Evolutionary conservation across 2,113 vertebrate genomes (phyloP), one percentile per base, ranked within the genome.

Genomic region (Carassius gibelio): DNA sequence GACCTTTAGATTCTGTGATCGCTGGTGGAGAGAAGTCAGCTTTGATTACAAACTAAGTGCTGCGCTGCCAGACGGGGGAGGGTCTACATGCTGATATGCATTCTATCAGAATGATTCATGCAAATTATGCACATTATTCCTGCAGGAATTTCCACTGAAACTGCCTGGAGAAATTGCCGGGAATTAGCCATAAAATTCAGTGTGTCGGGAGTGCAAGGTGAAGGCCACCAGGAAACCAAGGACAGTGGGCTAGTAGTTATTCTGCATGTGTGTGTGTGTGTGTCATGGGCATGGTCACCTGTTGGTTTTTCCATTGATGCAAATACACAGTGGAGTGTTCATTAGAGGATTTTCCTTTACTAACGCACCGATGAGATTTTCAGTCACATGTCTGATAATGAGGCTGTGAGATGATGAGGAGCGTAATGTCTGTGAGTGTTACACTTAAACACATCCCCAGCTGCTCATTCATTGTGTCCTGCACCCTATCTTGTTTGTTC

Each of bases 101-200:
- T 97, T 96, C 96, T 96, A 97, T 98, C 97, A 96, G 95, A 96
- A 97, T 98, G 97, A 99, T 99, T 98, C 99, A 99, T 99, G 97
- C 98, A 98, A 99, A 99, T 99, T 98, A 99, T 99, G 97, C 97
- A 98, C 97, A 98, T 98, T 97, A 98, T 98, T 99, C 97, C 97
- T 96, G 94, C 96, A 96, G 96, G 98, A 98, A 98, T 98, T 96
- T 96, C 95, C 95, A 95, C 96, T 96, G 95, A 98, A 98, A 99
- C 98, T 98, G 98, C 98, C 98, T 98, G 97, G 97, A 99, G 99
- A 99, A 99, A 99, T 99, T 98, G 98, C 97, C 96, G 97, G 97
- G 99, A 99, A 99, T 99, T 99, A 99, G 96, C 98, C 98, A 99
- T 99, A 99, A 99, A 99, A 99, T 98, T 97, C 97, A 96, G 95